Evolutionary conservation across 2,888 invertebrate genomes (phyloP).

Genomic region (Trachelus tabidus): DNA sequence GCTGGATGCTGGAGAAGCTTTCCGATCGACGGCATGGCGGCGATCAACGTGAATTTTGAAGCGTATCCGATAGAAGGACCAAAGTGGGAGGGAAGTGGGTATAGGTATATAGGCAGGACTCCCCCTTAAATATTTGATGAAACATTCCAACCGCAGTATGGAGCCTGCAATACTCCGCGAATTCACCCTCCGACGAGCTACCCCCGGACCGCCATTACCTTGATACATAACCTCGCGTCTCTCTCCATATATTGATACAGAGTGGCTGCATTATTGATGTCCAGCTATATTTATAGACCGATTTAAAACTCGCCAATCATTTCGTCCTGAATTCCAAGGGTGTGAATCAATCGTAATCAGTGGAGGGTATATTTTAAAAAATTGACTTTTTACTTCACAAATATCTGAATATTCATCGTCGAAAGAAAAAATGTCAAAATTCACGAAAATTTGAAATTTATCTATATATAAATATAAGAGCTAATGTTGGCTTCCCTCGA

Average conservation of each 20-base stretch:
- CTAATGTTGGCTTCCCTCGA: neutral
- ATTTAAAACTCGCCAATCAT: conserved; percentile 36
- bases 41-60: conserved; percentile 37
- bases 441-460: neutral
- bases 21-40: conserved; percentile 42
- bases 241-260: conserved; percentile 37
- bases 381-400: neutral
- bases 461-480: neutral
- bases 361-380: neutral
- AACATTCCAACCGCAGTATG: conserved; percentile 62
- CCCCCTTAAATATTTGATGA: conserved; percentile 60
- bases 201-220: conserved; percentile 47
- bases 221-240: conserved; percentile 51
- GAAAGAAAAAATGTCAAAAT: neutral
- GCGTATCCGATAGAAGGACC: conserved; percentile 47
- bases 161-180: conserved; percentile 27
- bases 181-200: conserved; percentile 2
- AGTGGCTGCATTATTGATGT: conserved; percentile 40
- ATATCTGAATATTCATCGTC: neutral
- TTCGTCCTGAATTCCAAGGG: conserved; percentile 21
- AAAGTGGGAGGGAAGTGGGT: neutral
- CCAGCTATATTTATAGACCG: conserved; percentile 39
- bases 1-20: conserved; percentile 36
- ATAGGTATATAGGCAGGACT: conserved; percentile 38
- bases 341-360: neutral